Evolutionary conservation across 2,113 vertebrate genomes (phyloP), one percentile per base, ranked within the genome.

Genomic region (Neotragus moschatus): DNA sequence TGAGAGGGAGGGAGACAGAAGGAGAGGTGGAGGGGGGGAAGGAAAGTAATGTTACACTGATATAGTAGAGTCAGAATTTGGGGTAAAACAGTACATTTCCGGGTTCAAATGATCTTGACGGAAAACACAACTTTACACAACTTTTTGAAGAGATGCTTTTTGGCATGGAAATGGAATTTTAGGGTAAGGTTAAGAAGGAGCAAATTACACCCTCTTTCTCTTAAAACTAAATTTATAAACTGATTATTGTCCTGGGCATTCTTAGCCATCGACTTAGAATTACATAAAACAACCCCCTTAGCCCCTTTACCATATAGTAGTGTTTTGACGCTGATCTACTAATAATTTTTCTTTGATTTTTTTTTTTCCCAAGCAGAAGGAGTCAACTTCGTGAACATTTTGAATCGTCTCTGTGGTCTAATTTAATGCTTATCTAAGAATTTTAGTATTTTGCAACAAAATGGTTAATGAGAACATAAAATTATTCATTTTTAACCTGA

Each of bases 391-490:
- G 89, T 94, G 61, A 96, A 84, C 45, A 88, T 95, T 47, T 86
- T 86, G 9, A 33, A 14, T 33, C 73, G 13, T 95, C 66, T 96
- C 60, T 97, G 30, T 91, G 94, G 70, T 93, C 56, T 97, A 89
- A 94, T 95, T 85, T 97, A 91, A 94, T 94, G 61, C 23, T 98
- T 96, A 96, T 89, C 77, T 92, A 90, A 80, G 90, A 98, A 90
- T 86, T 30, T 91, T 97, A 45, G 56, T 66, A 58, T 97, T 87
- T 98, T 85, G 28, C 36, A 88, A 30, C 51, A 81, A 66, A 98
- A 47, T 95, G 63, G 73, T 39, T 97, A 97, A 96, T 96, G 60
- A 88, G 30, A 10, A 81, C 91, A 97, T 95, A 84, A 60, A 53
- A 96, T 75, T 94, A 85, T 95, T 96, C 81, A 94, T 55, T 96